phyloP scores from a whole-genome alignment of 2,888 invertebrate species.

The Hoplodrina ambigua region DNA sequence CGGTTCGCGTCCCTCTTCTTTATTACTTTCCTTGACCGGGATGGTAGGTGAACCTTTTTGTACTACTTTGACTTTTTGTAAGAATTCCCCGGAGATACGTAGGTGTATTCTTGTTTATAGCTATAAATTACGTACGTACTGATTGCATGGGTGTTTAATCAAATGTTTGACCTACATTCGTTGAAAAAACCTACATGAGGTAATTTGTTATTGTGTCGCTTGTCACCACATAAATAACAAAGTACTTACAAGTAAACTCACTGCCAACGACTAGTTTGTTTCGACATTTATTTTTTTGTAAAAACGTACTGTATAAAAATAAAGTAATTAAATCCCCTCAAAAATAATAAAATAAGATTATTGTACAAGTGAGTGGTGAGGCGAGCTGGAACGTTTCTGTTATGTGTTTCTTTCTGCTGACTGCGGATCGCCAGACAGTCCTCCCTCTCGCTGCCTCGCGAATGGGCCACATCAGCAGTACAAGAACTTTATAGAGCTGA shows the following conservation, averaged over 20 bases:
- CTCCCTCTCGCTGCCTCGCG: slow-evolving; percentile 82
- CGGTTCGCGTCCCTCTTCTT: slow-evolving; percentile 86
- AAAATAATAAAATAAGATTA: slow-evolving; percentile 61
- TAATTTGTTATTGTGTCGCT: slow-evolving; percentile 31
- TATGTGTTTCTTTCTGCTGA: slow-evolving; percentile 89
- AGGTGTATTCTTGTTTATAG: slow-evolving; percentile 60
- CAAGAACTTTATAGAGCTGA: slow-evolving; percentile 77
- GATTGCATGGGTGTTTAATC: slow-evolving; percentile 47
- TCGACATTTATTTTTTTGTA: background rate
- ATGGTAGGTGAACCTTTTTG: slow-evolving; percentile 74
- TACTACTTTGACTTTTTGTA: slow-evolving; percentile 72
- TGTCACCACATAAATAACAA: slow-evolving; percentile 31
- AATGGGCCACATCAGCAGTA: slow-evolving; percentile 86
- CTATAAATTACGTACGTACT: slow-evolving; percentile 49
- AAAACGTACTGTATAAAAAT: slow-evolving; percentile 14
- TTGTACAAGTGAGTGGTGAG: slow-evolving; percentile 55
- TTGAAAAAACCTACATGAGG: slow-evolving; percentile 20
- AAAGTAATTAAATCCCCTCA: slow-evolving; percentile 47
- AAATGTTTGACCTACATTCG: slow-evolving; percentile 41
- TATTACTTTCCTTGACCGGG: slow-evolving; percentile 83
- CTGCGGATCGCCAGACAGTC: slow-evolving; percentile 86
- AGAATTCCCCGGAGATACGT: slow-evolving; percentile 46
- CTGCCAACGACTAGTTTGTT: slow-evolving; percentile 24
- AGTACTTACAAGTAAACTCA: slow-evolving; percentile 30
- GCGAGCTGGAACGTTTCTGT: slow-evolving; percentile 72